Evolutionary conservation across 2,888 invertebrate genomes (phyloP).

Genomic region (Apeira syringaria): DNA sequence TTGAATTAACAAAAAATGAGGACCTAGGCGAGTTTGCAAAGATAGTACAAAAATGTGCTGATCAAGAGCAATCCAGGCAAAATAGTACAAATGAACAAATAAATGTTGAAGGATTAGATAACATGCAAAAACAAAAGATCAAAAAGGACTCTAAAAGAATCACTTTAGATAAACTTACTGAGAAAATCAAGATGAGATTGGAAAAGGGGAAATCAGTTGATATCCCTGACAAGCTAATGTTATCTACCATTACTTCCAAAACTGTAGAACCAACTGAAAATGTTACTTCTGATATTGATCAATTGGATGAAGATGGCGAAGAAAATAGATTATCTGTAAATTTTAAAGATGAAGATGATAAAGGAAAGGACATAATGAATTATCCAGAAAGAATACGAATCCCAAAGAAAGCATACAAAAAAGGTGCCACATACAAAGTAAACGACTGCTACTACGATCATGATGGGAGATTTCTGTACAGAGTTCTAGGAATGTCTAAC

Average conservation of each 20-base stretch:
- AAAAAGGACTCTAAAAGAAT: constrained; percentile 45
- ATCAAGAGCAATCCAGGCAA: constrained; percentile 33
- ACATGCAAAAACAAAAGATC: constrained; percentile 19
- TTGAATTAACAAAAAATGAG: constrained; percentile 51
- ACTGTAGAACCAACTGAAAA: constrained; percentile 32
- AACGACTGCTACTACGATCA: constrained; percentile 92
- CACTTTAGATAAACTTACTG: constrained; percentile 66
- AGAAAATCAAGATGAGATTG: constrained; percentile 57
- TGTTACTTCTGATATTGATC: constrained; percentile 46
- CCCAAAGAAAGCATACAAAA: constrained; percentile 85
- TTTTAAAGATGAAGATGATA: constrained; percentile 44
- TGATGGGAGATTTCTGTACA: constrained; percentile 91
- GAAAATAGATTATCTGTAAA: constrained; percentile 38
- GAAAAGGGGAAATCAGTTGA: constrained; percentile 56
- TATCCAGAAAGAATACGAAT: constrained; percentile 87
- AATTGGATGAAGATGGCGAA: constrained; percentile 35
- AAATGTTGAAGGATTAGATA: constrained; percentile 12
- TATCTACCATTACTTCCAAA: constrained; percentile 42
- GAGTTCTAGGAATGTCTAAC: constrained; percentile 87
- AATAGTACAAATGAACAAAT: constrained; percentile 11
- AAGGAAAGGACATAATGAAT: constrained; percentile 43
- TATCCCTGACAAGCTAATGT: constrained; percentile 60
- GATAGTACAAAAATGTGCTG: constrained; percentile 72
- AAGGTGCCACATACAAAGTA: constrained; percentile 88
- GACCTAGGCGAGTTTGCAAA: constrained; percentile 74